These are phyloP conservation scores for Pontoporia blainvillei DNA, from an alignment of 2,113 vertebrate genomes.

Conservation along the genomic window DNA sequence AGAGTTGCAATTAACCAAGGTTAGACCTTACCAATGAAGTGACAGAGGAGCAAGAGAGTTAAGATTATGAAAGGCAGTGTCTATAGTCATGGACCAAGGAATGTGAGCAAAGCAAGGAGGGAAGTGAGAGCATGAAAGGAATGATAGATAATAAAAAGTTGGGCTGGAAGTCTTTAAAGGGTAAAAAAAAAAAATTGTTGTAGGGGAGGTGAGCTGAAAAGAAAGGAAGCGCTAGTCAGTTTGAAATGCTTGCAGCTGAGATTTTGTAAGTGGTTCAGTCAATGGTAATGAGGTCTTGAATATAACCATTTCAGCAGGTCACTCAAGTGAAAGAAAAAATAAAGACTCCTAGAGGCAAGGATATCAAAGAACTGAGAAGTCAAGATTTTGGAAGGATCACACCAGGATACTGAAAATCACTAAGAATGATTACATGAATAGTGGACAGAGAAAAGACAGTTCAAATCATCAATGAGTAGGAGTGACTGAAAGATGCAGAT, in stretches of 20 bases:
- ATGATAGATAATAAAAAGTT: neutral
- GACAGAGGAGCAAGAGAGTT: neutral
- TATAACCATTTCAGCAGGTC: neutral
- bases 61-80: neutral
- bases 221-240: neutral
- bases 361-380: neutral
- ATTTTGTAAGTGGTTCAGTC: neutral
- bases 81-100: neutral
- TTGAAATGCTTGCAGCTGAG: neutral
- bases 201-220: neutral
- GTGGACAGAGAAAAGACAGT: neutral
- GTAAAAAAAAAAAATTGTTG: neutral
- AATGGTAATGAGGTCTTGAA: neutral
- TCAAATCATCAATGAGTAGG: neutral
- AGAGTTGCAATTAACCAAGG: neutral
- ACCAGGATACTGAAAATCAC: neutral
- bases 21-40: neutral
- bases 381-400: neutral
- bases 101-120: neutral
- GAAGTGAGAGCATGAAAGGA: neutral
- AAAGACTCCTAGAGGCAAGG: neutral
- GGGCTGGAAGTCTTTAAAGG: neutral
- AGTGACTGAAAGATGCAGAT: neutral
- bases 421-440: conserved; percentile 2
- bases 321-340: conserved; percentile 28